Base-by-base conservation (phyloP, 2,113 vertebrate genomes). In the Podarcis muralis region DNA sequence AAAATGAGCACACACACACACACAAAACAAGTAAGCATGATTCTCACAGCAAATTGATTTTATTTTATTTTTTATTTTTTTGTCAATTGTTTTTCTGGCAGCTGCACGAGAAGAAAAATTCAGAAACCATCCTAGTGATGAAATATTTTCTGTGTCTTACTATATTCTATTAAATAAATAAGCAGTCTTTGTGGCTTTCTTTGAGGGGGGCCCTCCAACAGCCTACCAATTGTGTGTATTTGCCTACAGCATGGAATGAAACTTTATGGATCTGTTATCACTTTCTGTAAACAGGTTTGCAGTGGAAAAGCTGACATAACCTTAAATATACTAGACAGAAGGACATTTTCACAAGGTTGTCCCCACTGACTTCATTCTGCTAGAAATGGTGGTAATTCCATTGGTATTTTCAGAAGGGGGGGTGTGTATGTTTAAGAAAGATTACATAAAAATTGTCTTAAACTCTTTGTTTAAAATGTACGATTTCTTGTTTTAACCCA, bases 351-450 rank as follows among this genome's bases (percentile, higher is more conserved):
- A 96, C 94, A 92, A 76, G 79, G 90, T 86, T 93, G 94, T 90
- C 93, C 86, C 85, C 90, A 85, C 91, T 96, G 84, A 97, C 97
- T 97, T 95, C 95, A 97, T 96, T 96, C 88, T 92, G 87, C 89
- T 48, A 90, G 94, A 81, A 94, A 88, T 96, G 92, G 95, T 71
- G 81, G 78, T 4, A 91, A 95, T 20, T 96, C 81, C 89, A 96
- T 93, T 93, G 91, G 92, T 92, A 96, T 94, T 95, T 97, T 96
- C 96, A 96, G 94, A 93, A 96, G 94, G 92, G 97, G 95, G 95
- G 5, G 7, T 97, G 27, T 35, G 8, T 97, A 15, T 62, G n/a
- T 81, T 3, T 80, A n/a, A 97, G 96, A 95, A 95, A 84, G 93
- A 94, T 95, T 94, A 97, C 97, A 97, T 80, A 84, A 88, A 89